A percentile compares a stretch with the other conserved stretches of the same genome.
phyloP scores from a whole-genome alignment of 2,888 invertebrate genomes.

The Pycnomerus fuliginosus region DNA sequence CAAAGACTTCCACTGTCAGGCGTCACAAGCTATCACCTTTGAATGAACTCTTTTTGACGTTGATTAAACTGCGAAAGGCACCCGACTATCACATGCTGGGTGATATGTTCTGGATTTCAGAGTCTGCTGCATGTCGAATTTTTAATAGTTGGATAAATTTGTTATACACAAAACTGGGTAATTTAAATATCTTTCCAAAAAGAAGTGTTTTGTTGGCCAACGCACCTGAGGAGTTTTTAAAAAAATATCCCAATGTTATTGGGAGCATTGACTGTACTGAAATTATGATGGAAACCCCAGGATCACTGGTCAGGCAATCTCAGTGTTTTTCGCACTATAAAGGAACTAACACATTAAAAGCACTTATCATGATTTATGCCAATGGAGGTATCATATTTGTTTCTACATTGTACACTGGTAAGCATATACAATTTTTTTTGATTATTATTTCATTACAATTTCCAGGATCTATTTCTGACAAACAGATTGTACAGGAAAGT shows the following conservation, averaged over 20 bases:
- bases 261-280: conserved; percentile 27
- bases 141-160: conserved; percentile 7
- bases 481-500: conserved; percentile 21
- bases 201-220: conserved; percentile 20
- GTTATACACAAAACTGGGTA: conserved; percentile 10
- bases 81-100: conserved; percentile 1
- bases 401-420: conserved; percentile 24
- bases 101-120: conserved; percentile 4
- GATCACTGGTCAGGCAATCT: conserved; percentile 22
- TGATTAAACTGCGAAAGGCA: conserved; percentile 1
- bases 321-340: conserved; percentile 27
- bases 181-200: conserved; percentile 20
- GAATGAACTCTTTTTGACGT: conserved; percentile 5
- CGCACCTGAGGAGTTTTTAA: conserved; percentile 17
- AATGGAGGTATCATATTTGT: conserved; percentile 25
- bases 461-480: conserved; percentile 21
- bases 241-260: conserved; percentile 21
- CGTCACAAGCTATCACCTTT: conserved; percentile 2
- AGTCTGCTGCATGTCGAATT: background rate
- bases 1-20: background rate
- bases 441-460: too few species aligned
- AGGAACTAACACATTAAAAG: conserved; percentile 23
- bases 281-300: conserved; percentile 23
- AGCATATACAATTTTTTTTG: too few species aligned
- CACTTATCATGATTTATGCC: conserved; percentile 25